These are phyloP conservation scores for Psilopogon haemacephalus DNA, from an alignment of 2,113 vertebrate species.

Conservation along the genomic window DNA sequence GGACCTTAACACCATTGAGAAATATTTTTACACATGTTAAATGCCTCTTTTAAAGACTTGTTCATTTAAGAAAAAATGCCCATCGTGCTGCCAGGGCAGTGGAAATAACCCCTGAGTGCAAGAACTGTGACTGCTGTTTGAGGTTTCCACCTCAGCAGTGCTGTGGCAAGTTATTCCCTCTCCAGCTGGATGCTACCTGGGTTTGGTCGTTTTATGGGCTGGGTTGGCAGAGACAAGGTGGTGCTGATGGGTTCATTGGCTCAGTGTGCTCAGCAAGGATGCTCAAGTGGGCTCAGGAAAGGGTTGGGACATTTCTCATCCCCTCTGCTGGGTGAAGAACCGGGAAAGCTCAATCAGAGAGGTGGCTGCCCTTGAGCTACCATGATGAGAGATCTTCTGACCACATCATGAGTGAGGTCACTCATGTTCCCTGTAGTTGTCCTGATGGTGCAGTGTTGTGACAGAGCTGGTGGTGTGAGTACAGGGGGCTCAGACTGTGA, in stretches of 20 bases:
- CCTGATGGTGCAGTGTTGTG: neutral
- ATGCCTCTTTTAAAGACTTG: neutral
- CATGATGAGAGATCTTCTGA: neutral
- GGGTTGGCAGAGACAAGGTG: neutral
- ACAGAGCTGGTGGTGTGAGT: neutral
- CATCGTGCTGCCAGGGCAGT: accelerated
- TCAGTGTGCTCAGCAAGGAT: neutral
- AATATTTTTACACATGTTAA: neutral
- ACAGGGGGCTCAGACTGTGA: neutral
- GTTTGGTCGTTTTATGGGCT: neutral
- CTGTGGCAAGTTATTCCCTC: accelerated
- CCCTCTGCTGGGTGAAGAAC: neutral
- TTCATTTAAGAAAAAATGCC: neutral
- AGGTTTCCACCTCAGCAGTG: neutral
- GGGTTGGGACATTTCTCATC: neutral
- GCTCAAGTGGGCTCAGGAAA: accelerated
- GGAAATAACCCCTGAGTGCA: neutral
- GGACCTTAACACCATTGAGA: neutral
- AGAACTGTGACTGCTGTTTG: accelerated
- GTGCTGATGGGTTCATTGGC: neutral
- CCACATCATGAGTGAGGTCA: neutral
- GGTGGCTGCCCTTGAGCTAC: neutral
- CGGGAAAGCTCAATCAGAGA: neutral
- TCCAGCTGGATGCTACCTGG: neutral
- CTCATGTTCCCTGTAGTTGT: neutral